A percentile compares a stretch with the other conserved stretches of the same genome.
Conservation (phyloP, 1,140 invertebrate genomes). For the Orius laevigatus region DNA sequence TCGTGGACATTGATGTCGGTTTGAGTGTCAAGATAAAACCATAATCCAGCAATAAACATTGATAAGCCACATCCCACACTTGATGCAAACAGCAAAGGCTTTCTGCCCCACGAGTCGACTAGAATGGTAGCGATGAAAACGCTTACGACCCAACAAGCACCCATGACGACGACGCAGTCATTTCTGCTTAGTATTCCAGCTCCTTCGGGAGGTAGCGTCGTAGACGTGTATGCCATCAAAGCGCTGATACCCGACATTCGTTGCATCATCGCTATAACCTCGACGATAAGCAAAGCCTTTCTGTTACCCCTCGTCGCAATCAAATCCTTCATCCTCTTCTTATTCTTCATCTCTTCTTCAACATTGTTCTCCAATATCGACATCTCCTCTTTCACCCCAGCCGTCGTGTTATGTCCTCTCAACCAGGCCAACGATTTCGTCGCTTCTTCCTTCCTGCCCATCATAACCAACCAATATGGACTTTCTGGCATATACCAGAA, state of each 20-base stretch:
- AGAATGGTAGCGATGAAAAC: conserved; percentile 42
- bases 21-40: conserved; percentile 42
- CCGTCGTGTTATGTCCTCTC: conserved; percentile 29
- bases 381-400: conserved; percentile 29
- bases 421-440: conserved; percentile 31
- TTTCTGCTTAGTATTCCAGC: conserved; percentile 32
- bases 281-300: conserved; percentile 43
- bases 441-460: conserved; percentile 33
- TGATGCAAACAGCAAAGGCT: conserved; percentile 45
- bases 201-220: conserved; percentile 40
- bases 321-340: conserved; percentile 30
- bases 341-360: conserved; percentile 20
- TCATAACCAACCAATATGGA: conserved; percentile 48
- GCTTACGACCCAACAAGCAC: conserved; percentile 44
- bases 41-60: conserved; percentile 29
- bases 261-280: conserved; percentile 51
- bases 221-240: conserved; percentile 54
- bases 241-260: conserved; percentile 61
- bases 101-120: conserved; percentile 53
- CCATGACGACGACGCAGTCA: conserved; percentile 44
- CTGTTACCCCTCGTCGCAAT: conserved; percentile 38
- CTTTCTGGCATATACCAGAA: conserved; percentile 66
- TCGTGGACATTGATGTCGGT: conserved; percentile 29
- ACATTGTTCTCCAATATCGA: conserved; percentile 16
- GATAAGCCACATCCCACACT: conserved; percentile 31